Evolutionary conservation across 2,888 invertebrate genomes (phyloP), one percentile per base, ranked within the genome.

Genomic region (Tortricodes alternella): DNA sequence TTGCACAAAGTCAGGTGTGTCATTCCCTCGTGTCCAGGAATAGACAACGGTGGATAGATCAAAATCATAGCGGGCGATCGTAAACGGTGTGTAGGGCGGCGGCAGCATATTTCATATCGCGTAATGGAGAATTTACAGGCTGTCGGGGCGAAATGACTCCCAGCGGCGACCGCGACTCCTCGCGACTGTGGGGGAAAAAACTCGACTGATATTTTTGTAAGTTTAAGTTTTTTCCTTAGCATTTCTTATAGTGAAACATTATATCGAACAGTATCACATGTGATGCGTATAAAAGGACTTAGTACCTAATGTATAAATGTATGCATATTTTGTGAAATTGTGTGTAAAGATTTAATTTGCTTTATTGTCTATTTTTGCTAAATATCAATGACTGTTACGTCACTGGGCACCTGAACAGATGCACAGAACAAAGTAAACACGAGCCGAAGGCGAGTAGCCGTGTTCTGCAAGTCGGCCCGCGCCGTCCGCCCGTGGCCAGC

Each of bases 61-160:
- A 73, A 75, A 74, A 76, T 78, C 76, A 80, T 78, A 74, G 71
- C 67, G 60, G 64, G 57, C 62, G 70, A 65, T 83, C 79, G 82
- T 83, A 83, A 86, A 82, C 74, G 76, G 71, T 61, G 69, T 59
- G 67, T 69, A 69, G 73, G 78, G 76, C 44, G 63, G n/a, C n/a
- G n/a, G 68, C 68, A 78, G 80, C 85, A 89, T 91, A 91, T 90
- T 86, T 91, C 91, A 91, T 91, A 91, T 85, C 86, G 81, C 77
- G 87, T 91, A 90, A 91, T 90, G 87, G 87, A 78, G 87, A 90
- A 91, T 91, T 91, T 91, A 91, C 91, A 90, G 86, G 86, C 89
- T 89, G 91, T 89, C 91, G 78, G 86, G 67, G 59, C 73, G 84
- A 76, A 91, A 91, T 89, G 89, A 89, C 86, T 89, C 91, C 91